phyloP scores from a whole-genome alignment of 2,797 vertebrate genomes.

The Alectoris magna region DNA sequence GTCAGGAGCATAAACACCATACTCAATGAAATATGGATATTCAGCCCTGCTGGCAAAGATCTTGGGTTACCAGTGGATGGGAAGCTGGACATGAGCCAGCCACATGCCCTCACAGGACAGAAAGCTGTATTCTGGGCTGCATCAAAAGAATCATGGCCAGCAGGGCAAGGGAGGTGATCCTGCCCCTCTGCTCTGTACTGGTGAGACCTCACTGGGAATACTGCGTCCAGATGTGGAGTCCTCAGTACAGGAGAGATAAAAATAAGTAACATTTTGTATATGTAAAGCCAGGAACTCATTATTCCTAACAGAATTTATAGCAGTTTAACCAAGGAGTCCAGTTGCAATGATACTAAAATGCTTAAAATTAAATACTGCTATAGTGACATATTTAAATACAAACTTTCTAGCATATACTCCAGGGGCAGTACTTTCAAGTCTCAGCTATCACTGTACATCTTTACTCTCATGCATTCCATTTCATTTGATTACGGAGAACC shows the following conservation, averaged over 20 bases:
- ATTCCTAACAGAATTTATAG: background rate
- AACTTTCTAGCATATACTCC: background rate
- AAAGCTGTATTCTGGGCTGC: too few relatives aligned
- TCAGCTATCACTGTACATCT: background rate
- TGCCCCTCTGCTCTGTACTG: too few relatives aligned
- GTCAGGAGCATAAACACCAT: accelerated
- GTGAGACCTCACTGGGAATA: too few relatives aligned
- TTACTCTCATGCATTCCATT: background rate
- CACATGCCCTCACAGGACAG: too few relatives aligned
- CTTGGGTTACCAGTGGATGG: too few relatives aligned
- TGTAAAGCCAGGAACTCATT: background rate
- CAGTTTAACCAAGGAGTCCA: background rate
- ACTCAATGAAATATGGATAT: accelerated
- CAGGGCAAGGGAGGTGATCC: too few relatives aligned
- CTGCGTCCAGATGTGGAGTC: too few relatives aligned
- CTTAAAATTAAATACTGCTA: background rate
- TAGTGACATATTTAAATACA: background rate
- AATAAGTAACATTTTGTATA: background rate
- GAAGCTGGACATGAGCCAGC: too few relatives aligned
- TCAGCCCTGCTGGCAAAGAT: too few relatives aligned
- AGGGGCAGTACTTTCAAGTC: background rate
- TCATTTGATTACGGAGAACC: background rate
- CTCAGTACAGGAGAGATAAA: too few relatives aligned
- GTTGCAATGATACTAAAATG: background rate
- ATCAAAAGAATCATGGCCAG: too few relatives aligned